Evolutionary conservation across 2,797 vertebrate species (phyloP), one percentile per base, ranked within the genome.

Genomic region (Fundulus diaphanus): DNA sequence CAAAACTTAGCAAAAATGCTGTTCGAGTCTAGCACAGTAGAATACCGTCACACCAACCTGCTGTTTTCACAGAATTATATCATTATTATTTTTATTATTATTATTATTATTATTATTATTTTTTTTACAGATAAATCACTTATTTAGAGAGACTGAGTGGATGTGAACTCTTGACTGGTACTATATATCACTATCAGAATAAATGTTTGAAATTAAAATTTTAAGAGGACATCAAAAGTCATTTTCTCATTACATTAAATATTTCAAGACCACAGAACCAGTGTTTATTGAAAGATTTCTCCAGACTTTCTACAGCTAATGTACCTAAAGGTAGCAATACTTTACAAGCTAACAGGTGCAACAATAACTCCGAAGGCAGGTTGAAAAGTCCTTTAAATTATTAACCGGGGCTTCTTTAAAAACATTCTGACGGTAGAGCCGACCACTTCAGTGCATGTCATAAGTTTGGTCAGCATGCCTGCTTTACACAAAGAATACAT

Each of bases 401-500:
- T 83, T 59, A 44, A 72, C 80, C 70, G 65, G n/a, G 24, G 0
- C 61, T 57, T 48, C 82, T 82, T 79, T 79, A 51, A 82, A 81
- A 82, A 73, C 31, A 56, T 77, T 85, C 49, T 35, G 6, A 49
- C 59, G 69, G 71, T 78, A 22, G 29, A 78, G 59, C 18, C 29
- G 37, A 71, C 63, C 42, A 22, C 52, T 81, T 77, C 0, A 0
- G 49, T 70, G 44, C 29, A 16, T 78, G 57, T 70, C 67, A 75
- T 54, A 44, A 70, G 77, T 78, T 80, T 83, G 70, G 77, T 71
- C 79, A 78, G 79, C 0, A 7, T 20, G 59, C 15, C 44, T 7
- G 42, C 69, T 68, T 85, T 44, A 80, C 61, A 85, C 82, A 89
- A 81, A 84, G 72, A 85, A 89, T 87, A 76, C 27, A 68, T 31